Conservation (phyloP, 2,113 vertebrate genomes). For the Phylloscopus trochiloides region DNA sequence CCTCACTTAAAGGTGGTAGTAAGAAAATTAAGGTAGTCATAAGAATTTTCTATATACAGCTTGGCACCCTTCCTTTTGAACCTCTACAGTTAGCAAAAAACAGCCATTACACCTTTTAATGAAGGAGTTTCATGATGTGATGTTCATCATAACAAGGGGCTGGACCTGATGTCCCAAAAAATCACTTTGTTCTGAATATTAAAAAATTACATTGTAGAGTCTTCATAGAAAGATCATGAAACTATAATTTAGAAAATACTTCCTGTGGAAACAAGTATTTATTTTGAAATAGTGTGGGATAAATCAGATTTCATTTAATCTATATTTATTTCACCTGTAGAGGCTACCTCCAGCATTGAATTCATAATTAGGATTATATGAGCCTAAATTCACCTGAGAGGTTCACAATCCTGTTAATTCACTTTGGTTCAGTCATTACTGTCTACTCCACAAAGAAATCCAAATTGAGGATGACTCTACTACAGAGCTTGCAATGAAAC, state of each 20-base stretch:
- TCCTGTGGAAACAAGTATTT: neutral
- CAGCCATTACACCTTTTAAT: neutral
- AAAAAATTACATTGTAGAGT: neutral
- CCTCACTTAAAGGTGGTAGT: neutral
- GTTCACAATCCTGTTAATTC: neutral
- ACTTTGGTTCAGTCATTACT: neutral
- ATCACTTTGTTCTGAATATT: neutral
- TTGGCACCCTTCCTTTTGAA: neutral
- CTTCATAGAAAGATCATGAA: neutral
- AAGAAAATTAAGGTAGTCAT: neutral
- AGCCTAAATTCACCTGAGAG: neutral
- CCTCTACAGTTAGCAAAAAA: accelerated
- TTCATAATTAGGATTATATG: neutral
- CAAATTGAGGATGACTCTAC: neutral
- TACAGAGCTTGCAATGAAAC: neutral
- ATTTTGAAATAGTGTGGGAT: neutral
- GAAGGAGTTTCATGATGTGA: neutral
- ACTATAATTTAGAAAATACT: neutral
- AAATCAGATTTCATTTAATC: neutral
- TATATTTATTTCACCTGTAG: neutral
- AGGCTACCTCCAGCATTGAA: neutral
- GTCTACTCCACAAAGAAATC: neutral
- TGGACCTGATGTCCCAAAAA: neutral
- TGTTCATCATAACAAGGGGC: neutral
- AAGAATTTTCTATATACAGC: neutral